Evolutionary conservation across 1,140 invertebrate genomes (phyloP).

Genomic region (Zophobas atratus): DNA sequence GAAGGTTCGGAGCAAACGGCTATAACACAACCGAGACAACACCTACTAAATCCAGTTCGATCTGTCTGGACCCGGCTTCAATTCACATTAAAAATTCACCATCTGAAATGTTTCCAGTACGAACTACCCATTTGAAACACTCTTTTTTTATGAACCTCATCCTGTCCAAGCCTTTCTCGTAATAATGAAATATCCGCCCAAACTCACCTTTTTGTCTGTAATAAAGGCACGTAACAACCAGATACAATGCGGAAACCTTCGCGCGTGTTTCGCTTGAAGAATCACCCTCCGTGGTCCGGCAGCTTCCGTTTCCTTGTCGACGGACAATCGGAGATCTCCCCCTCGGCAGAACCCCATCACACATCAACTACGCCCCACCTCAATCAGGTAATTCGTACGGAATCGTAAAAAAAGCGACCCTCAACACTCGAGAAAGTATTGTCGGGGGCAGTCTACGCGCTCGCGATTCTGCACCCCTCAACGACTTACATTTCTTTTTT

Average conservation of each 20-base stretch:
- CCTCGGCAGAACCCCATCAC: not conserved
- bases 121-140: too few relatives aligned
- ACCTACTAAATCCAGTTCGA: too few relatives aligned
- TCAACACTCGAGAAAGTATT: slow-evolving; percentile 29
- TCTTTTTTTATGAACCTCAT: not conserved
- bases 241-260: slow-evolving; percentile 3
- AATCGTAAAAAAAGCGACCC: slow-evolving; percentile 33
- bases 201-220: slow-evolving; percentile 12
- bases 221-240: slow-evolving; percentile 10
- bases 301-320: not conserved
- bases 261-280: slow-evolving; percentile 9
- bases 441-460: slow-evolving; percentile 13
- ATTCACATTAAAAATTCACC: too few relatives aligned
- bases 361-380: not conserved
- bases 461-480: slow-evolving; percentile 1
- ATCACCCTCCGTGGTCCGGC: slow-evolving; percentile 4
- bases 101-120: too few relatives aligned
- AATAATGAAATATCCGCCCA: slow-evolving; percentile 9
- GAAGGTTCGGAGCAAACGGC: too few relatives aligned
- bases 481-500: slow-evolving; percentile 10
- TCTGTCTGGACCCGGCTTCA: too few relatives aligned
- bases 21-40: too few relatives aligned
- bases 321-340: not conserved
- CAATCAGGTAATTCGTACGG: slow-evolving; percentile 18
- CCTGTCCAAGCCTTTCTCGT: not conserved